Conservation (phyloP, 2,113 vertebrate species). For the Notothenia coriiceps region DNA sequence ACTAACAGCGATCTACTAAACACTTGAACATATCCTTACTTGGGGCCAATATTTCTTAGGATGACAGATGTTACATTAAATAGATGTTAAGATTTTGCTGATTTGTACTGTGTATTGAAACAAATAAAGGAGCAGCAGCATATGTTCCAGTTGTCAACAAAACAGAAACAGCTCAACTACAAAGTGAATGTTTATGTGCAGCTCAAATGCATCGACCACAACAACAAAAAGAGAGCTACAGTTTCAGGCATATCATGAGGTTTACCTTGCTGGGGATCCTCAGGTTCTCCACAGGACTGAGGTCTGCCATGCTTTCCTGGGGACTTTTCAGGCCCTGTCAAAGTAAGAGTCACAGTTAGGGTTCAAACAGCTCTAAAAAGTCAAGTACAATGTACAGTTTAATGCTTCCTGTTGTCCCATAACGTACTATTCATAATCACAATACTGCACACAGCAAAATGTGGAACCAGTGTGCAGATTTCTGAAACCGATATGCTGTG, state of each 20-base stretch:
- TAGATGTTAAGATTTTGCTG: too few species aligned
- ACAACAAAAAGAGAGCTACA: neutral
- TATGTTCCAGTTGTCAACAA: too few species aligned
- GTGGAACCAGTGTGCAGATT: slow-evolving; percentile 40
- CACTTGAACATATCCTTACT: neutral
- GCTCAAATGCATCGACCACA: neutral
- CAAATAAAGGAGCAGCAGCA: too few species aligned
- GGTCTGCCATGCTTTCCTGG: slow-evolving; percentile 92
- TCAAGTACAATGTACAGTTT: neutral
- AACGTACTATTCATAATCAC: neutral
- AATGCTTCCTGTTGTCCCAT: neutral
- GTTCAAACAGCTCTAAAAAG: neutral
- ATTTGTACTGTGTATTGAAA: too few species aligned
- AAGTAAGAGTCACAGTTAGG: slow-evolving; percentile 20
- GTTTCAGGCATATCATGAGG: neutral
- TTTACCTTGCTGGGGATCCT: slow-evolving; percentile 94
- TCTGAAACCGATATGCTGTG: slow-evolving; percentile 33
- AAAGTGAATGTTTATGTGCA: too few species aligned
- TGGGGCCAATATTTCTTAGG: neutral
- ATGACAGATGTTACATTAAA: too few species aligned
- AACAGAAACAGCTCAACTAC: too few species aligned
- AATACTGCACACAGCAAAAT: neutral
- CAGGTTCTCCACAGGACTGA: slow-evolving; percentile 94
- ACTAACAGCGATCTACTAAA: neutral
- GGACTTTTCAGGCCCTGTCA: slow-evolving; percentile 93